Evolutionary conservation across 2,888 invertebrate genomes (phyloP).

Genomic region (Sarcophaga carnaria): DNA sequence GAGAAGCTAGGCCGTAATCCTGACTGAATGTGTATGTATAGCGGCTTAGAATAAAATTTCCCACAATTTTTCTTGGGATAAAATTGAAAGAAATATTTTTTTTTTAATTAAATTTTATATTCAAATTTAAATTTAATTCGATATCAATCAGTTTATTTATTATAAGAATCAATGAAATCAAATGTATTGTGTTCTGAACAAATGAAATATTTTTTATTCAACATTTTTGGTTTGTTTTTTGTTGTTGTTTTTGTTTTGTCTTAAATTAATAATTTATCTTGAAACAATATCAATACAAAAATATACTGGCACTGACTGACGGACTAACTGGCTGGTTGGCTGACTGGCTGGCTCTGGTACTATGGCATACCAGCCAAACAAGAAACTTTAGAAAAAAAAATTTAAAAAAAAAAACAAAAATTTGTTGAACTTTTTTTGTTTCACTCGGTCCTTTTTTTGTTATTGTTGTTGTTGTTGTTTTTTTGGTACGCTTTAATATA

Average conservation of each 20-base stretch:
- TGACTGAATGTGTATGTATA: no score
- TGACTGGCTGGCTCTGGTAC: background rate
- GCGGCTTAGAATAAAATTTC: background rate
- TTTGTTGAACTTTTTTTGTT: conserved; percentile 14
- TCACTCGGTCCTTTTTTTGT: background rate
- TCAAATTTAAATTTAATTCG: conserved; percentile 8
- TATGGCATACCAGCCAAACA: conserved; percentile 19
- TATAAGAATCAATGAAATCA: background rate
- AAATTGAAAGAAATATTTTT: background rate
- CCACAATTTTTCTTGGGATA: background rate
- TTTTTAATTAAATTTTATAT: conserved; percentile 27
- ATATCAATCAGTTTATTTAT: conserved; percentile 32
- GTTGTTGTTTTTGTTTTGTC: background rate
- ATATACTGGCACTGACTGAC: background rate
- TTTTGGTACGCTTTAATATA: conserved; percentile 50
- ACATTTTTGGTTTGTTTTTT: background rate
- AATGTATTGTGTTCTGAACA: background rate
- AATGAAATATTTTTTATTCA: background rate
- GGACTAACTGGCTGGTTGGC: background rate
- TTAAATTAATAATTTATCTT: conserved; percentile 53
- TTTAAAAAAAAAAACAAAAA: conserved; percentile 34
- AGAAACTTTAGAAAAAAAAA: conserved; percentile 32
- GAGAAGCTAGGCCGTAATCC: no score
- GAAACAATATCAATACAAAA: conserved; percentile 47
- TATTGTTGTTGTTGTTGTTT: background rate